Percentiles rank a stretch among this genome's conserved stretches.
phyloP scores from a whole-genome alignment of 2,888 invertebrate genomes.

The Vanessa cardui region DNA sequence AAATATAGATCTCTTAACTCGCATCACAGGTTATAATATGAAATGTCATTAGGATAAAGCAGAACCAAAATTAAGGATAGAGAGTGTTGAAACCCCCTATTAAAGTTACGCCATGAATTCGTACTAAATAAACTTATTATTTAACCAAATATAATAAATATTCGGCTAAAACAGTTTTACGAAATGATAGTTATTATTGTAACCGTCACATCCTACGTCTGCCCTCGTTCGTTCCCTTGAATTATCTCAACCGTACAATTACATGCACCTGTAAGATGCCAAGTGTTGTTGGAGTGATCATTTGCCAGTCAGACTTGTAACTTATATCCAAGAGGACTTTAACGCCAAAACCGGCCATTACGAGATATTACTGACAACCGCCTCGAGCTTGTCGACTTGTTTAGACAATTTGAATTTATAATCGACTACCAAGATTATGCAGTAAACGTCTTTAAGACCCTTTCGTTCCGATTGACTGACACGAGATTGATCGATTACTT shows the following conservation, averaged over 20 bases:
- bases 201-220: constrained; percentile 16
- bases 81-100: no score
- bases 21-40: no score
- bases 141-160: not conserved
- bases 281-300: constrained; percentile 13
- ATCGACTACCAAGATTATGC: constrained; percentile 36
- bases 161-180: not conserved
- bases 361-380: constrained; percentile 29
- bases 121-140: no score
- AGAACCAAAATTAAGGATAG: no score
- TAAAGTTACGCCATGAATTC: no score
- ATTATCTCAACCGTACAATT: constrained; percentile 13
- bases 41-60: no score
- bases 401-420: constrained; percentile 41
- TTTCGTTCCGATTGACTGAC: constrained; percentile 26
- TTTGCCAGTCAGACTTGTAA: constrained; percentile 24
- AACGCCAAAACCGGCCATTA: constrained; percentile 14
- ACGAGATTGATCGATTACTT: constrained; percentile 24
- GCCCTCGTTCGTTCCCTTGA: constrained; percentile 10
- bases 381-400: constrained; percentile 28
- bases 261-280: constrained; percentile 17
- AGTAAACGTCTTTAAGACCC: constrained; percentile 24
- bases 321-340: constrained; percentile 5
- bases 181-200: constrained; percentile 15
- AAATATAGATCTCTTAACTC: no score